A percentile compares a stretch with the other conserved stretches of the same genome.
phyloP scores from a whole-genome alignment of 2,797 vertebrate species.

The Xenopus petersii region DNA sequence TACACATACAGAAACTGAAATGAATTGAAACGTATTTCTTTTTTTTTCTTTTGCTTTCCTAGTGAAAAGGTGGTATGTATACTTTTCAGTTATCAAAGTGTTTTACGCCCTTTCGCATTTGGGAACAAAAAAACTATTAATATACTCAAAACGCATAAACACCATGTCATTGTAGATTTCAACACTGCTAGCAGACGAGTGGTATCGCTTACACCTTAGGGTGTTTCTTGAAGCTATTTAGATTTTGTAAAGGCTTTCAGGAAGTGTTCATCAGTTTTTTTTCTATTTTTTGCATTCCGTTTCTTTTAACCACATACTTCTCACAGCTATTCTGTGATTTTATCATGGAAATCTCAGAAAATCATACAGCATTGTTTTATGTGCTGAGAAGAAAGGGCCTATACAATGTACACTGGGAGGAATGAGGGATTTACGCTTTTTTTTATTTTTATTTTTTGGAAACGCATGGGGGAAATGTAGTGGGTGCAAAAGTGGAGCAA shows the following conservation, averaged over 20 bases:
- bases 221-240: background rate
- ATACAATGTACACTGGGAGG: too few species aligned
- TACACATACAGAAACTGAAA: too few species aligned
- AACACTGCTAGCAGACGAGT: background rate
- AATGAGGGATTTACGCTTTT: too few species aligned
- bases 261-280: background rate
- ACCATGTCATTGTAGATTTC: background rate
- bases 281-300: background rate
- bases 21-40: too few species aligned
- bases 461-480: too few species aligned
- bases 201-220: background rate
- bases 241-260: constrained; percentile 1
- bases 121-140: background rate
- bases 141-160: background rate
- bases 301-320: background rate
- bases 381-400: too few species aligned
- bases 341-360: background rate
- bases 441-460: too few species aligned
- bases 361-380: background rate
- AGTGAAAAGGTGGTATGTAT: too few species aligned
- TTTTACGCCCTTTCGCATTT: background rate
- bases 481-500: too few species aligned
- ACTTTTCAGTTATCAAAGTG: too few species aligned
- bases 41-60: too few species aligned
- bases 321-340: background rate